phyloP scores from a whole-genome alignment of 2,113 vertebrate genomes.

The Lepus timidus region DNA sequence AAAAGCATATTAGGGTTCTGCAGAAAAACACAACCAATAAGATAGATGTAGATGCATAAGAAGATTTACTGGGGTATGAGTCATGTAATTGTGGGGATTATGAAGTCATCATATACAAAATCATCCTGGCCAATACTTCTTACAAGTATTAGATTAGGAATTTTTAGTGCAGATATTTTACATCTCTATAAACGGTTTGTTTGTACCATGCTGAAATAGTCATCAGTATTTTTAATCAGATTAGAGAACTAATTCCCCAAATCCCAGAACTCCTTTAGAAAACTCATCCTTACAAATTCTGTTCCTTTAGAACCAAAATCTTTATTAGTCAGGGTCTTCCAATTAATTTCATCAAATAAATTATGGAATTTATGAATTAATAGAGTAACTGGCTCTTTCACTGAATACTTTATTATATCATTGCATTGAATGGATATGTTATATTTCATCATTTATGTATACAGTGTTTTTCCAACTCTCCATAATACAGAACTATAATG shows the following conservation, averaged over 20 bases:
- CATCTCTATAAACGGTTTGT: neutral
- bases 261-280: neutral
- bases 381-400: neutral
- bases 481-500: neutral
- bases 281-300: neutral
- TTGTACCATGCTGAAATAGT: neutral
- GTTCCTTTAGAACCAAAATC: neutral
- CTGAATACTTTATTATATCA: neutral
- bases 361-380: neutral
- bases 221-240: neutral
- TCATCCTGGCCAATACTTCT: neutral
- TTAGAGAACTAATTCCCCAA: neutral
- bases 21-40: neutral
- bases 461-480: neutral
- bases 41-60: neutral
- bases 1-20: neutral
- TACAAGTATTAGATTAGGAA: neutral
- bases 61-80: neutral
- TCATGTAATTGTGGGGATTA: neutral
- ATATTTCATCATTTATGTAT: neutral
- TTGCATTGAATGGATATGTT: neutral
- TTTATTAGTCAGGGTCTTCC: neutral
- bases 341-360: neutral
- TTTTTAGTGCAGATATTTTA: neutral
- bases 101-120: neutral